Percentiles rank a stretch among this genome's conserved stretches.
phyloP scores from a whole-genome alignment of 1,140 invertebrate genomes.

The Drosophila fuyamai region DNA sequence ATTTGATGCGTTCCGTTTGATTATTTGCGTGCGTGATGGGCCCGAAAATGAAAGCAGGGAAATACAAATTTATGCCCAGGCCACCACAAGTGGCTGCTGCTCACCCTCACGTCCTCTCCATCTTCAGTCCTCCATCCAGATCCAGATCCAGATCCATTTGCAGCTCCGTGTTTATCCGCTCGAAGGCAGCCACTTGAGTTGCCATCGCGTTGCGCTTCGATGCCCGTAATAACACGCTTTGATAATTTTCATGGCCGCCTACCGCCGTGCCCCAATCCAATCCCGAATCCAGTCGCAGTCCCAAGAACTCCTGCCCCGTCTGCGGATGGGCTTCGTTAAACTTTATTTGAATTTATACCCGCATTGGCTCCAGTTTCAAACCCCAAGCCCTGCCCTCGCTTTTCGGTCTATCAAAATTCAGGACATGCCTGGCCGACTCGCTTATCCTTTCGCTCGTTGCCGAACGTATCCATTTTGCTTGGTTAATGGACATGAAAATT shows the following conservation, averaged over 20 bases:
- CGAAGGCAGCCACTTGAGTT: constrained; percentile 62
- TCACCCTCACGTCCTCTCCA: constrained; percentile 32
- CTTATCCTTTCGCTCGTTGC: constrained; percentile 73
- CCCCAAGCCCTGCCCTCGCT: constrained; percentile 28
- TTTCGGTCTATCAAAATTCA: constrained; percentile 55
- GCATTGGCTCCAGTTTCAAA: constrained; percentile 68
- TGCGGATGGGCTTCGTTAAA: constrained; percentile 79
- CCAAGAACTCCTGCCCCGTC: constrained; percentile 9
- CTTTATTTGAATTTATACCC: constrained; percentile 78
- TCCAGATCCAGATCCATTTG: constrained; percentile 9
- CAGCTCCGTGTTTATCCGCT: constrained; percentile 28
- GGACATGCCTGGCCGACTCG: constrained; percentile 44
- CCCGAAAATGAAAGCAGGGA: constrained; percentile 24
- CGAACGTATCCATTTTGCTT: constrained; percentile 69
- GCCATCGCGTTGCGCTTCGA: constrained; percentile 61
- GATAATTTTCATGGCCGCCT: constrained; percentile 83
- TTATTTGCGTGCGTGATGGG: constrained; percentile 74
- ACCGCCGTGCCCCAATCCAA: constrained; percentile 42
- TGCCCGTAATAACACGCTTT: constrained; percentile 83
- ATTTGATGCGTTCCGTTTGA: constrained; percentile 81
- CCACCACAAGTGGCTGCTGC: constrained; percentile 71
- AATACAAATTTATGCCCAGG: constrained; percentile 59
- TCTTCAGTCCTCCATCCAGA: constrained; percentile 12
- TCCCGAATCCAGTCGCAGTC: constrained; percentile 1
- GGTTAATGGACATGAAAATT: constrained; percentile 84